Conservation (phyloP, 2,888 invertebrate genomes). For the Tenodera sinensis region DNA sequence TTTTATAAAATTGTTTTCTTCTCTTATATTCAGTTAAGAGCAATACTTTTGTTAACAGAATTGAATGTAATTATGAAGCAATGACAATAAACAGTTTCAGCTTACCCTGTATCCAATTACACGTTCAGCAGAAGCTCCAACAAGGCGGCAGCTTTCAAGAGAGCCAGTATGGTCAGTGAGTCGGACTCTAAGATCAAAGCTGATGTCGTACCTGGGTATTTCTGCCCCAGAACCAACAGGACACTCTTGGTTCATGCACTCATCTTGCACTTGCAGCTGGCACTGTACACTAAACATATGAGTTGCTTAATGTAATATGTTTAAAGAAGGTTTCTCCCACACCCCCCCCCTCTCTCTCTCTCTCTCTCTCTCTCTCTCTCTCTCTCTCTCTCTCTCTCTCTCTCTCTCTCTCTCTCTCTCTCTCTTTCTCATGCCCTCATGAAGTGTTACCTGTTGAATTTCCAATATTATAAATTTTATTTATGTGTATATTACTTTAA, state of each 20-base stretch:
- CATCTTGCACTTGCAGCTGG: conserved; percentile 33
- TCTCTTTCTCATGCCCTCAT: too few relatives aligned
- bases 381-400: too few relatives aligned
- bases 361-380: too few relatives aligned
- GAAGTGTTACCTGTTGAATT: too few relatives aligned
- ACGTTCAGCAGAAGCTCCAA: conserved; percentile 56
- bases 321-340: too few relatives aligned
- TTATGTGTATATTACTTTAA: too few relatives aligned
- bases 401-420: too few relatives aligned
- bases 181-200: conserved; percentile 58
- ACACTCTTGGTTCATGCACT: conserved; percentile 45
- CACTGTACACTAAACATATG: conserved; percentile 35
- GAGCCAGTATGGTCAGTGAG: conserved; percentile 69
- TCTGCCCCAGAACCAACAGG: conserved; percentile 29
- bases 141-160: conserved; percentile 54
- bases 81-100: neutral
- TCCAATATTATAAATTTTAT: too few relatives aligned
- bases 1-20: too few relatives aligned
- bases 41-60: neutral
- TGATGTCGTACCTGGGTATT: neutral
- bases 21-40: too few relatives aligned
- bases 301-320: too few relatives aligned
- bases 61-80: neutral
- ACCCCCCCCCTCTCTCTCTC: too few relatives aligned
- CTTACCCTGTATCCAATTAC: conserved; percentile 56